Base-by-base conservation (phyloP, 1,140 invertebrate genomes). In the Pseudoatta argentina region DNA sequence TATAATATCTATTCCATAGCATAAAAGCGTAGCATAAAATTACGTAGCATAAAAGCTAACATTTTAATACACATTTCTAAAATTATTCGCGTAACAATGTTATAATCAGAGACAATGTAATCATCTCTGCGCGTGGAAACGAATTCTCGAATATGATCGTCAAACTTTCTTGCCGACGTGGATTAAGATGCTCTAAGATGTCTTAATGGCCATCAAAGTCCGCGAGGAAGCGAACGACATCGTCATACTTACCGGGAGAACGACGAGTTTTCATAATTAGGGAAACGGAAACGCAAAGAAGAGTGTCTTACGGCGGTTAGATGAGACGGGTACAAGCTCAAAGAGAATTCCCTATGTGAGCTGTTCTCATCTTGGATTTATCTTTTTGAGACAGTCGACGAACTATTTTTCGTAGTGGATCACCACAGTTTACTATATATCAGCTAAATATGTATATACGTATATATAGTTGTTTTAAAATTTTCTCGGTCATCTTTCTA, bases 181-280 rank as follows among this genome's bases (percentile, higher is more conserved):
- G 8, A 83, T 83, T 83, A 63, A 83, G 55, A 73, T 18, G 67
- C 39, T 82, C 67, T 61, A 73, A 82, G 67, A 75, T 61, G 69
- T 55, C 57, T 83, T 83, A 83, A 83, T 83, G 53, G 69, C 69
- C 69, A 75, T 83, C 79, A 83, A 83, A 83, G 55, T 83, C 39
- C 67, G 24, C 57, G 7, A 39, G 66, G 24, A 82, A 61, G 67
- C 53, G 69, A 83, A 83, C 69, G 79, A 61, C 55, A 75, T 75
- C 69, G 39, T 75, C 79, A 61, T 59, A 53, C n/a, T 8, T 83
- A 30, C 30, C 39, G 27, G 16, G 55, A 73, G 69, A 83, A 75
- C 69, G 79, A 83, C 39, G 55, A 73, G 18, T n/a, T 83, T 63
- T 83, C 79, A 63, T 83, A 83, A 83, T 83, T 75, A 83, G 79